A percentile compares a stretch with the other conserved stretches of the same genome.
phyloP scores from a whole-genome alignment of 2,797 vertebrate genomes.

The Chaenodraco wilsoni region DNA sequence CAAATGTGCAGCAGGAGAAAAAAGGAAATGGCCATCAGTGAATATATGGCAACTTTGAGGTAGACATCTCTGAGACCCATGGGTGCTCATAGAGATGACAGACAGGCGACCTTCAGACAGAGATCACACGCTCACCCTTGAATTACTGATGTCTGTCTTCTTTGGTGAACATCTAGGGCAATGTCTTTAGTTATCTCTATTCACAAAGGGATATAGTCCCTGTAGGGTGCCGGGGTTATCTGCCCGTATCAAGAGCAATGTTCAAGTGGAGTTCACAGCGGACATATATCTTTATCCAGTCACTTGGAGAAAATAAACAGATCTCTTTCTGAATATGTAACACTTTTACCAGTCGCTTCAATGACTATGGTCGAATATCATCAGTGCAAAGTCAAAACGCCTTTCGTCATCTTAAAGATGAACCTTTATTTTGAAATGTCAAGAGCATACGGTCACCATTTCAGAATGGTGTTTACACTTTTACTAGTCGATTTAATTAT shows the following conservation, averaged over 20 bases:
- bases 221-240: not conserved
- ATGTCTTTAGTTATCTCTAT: slow-evolving; percentile 30
- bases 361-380: too few relatives aligned
- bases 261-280: not conserved
- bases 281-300: not conserved
- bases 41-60: slow-evolving; percentile 36
- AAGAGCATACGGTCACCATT: too few relatives aligned
- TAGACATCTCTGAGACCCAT: slow-evolving; percentile 42
- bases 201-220: slow-evolving; percentile 10
- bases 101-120: slow-evolving; percentile 49
- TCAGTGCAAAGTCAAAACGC: too few relatives aligned
- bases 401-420: too few relatives aligned
- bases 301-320: not conserved
- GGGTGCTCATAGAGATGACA: slow-evolving; percentile 44
- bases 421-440: too few relatives aligned
- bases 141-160: slow-evolving; percentile 52
- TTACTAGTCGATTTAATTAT: too few relatives aligned
- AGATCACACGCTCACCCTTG: slow-evolving; percentile 52
- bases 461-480: too few relatives aligned
- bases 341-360: not conserved
- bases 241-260: not conserved
- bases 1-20: not conserved
- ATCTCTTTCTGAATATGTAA: not conserved
- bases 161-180: slow-evolving; percentile 30
- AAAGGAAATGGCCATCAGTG: slow-evolving; percentile 12